phyloP scores from a whole-genome alignment of 2,113 vertebrate genomes.

The Gallinago paraguaiae region DNA sequence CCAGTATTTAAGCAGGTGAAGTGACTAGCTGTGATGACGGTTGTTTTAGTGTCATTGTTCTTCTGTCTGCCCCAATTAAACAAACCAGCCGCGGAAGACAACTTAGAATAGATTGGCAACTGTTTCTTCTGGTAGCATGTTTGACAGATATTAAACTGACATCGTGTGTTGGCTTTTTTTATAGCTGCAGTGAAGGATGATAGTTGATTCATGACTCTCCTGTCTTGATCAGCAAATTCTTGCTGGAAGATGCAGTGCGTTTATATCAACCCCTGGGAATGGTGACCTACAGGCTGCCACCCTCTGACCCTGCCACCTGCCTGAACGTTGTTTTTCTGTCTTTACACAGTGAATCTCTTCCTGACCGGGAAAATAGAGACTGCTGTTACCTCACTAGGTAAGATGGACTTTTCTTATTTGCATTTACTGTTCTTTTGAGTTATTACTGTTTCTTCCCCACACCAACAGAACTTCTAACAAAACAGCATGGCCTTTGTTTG shows the following conservation, averaged over 20 bases:
- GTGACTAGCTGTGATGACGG: not conserved
- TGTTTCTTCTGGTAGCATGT: not conserved
- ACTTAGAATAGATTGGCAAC: not conserved
- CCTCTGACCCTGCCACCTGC: not conserved
- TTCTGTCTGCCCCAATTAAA: not conserved
- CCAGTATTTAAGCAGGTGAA: not conserved
- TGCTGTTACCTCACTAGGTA: slow-evolving; percentile 77
- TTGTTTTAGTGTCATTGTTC: not conserved
- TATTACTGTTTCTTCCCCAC: not conserved
- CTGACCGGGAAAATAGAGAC: slow-evolving; percentile 76
- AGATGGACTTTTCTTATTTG: not conserved
- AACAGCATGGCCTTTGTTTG: not conserved
- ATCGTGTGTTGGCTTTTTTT: not conserved
- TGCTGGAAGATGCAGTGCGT: not conserved
- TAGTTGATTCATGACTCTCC: not conserved
- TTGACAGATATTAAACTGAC: not conserved
- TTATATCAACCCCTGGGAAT: not conserved
- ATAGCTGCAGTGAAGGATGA: not conserved
- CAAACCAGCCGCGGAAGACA: not conserved
- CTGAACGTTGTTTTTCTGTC: slow-evolving; percentile 21
- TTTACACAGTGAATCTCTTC: slow-evolving; percentile 78
- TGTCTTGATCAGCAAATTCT: not conserved
- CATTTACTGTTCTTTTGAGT: not conserved
- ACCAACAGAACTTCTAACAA: not conserved
- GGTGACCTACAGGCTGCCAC: not conserved